Conservation (phyloP, 1,140 invertebrate genomes). For the Drosophila murphyi region DNA sequence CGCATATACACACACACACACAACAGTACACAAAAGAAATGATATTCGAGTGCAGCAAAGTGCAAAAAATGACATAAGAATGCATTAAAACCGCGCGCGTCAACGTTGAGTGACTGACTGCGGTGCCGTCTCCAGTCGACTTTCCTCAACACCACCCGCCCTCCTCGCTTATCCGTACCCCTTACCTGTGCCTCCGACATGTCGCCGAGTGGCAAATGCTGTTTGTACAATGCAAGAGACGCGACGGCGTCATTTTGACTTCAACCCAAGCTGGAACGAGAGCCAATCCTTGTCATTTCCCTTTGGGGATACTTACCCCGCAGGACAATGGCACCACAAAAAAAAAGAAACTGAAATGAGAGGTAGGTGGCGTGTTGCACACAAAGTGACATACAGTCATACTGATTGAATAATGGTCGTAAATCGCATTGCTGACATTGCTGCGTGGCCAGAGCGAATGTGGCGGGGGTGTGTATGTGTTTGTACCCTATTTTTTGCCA, state of each 20-base stretch:
- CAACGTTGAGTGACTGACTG: conserved; percentile 81
- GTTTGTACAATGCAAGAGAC: conserved; percentile 74
- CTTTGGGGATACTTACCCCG: not conserved
- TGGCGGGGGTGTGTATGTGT: conserved; percentile 4
- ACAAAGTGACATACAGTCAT: conserved; percentile 83
- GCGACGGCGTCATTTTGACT: conserved; percentile 79
- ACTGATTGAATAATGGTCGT: conserved; percentile 83
- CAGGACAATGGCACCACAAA: conserved; percentile 21
- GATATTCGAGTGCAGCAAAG: conserved; percentile 77
- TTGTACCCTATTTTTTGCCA: not conserved
- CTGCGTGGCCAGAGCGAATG: conserved; percentile 35
- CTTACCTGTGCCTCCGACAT: conserved; percentile 17
- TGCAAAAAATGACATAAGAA: conserved; percentile 82
- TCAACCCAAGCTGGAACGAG: conserved; percentile 46
- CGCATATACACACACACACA: not conserved
- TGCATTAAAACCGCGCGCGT: conserved; percentile 79
- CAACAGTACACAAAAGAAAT: conserved; percentile 66
- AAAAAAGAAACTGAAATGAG: conserved; percentile 25
- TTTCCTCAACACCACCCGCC: not conserved
- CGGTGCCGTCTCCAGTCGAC: conserved; percentile 23
- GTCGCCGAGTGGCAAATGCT: conserved; percentile 60
- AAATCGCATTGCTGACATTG: conserved; percentile 79
- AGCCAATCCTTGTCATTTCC: conserved; percentile 28
- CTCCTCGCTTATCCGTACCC: not conserved
- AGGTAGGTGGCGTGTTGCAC: conserved; percentile 44